phyloP scores from a whole-genome alignment of 2,797 vertebrate species.

The Paratrypauchen microcephalus region DNA sequence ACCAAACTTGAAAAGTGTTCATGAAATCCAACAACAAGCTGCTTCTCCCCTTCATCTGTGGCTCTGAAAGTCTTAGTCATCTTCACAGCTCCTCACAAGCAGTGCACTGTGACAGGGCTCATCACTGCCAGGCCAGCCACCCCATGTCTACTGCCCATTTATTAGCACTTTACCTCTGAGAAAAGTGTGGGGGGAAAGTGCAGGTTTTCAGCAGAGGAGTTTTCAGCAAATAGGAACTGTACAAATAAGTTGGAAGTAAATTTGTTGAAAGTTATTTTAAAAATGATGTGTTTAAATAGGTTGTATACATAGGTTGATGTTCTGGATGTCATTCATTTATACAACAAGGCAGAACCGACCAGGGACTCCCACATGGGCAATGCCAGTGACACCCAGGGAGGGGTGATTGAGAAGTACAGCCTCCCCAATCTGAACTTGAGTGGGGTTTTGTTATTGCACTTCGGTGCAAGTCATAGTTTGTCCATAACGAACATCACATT shows the following conservation, averaged over 20 bases:
- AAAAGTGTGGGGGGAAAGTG: constrained; percentile 18
- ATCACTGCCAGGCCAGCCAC: constrained; percentile 47
- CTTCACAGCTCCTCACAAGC: constrained; percentile 68
- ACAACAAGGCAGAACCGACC: no score
- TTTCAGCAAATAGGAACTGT: not conserved
- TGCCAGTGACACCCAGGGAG: no score
- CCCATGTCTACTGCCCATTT: constrained; percentile 50
- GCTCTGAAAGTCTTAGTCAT: constrained; percentile 74
- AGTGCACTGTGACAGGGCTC: constrained; percentile 68
- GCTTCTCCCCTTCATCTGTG: constrained; percentile 50
- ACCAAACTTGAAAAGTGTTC: constrained; percentile 12
- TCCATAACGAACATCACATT: no score
- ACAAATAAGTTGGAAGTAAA: not conserved
- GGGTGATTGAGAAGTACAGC: no score
- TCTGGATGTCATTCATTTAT: no score
- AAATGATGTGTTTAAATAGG: no score
- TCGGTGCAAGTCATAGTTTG: no score
- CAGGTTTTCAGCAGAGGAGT: not conserved
- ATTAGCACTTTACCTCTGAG: constrained; percentile 43
- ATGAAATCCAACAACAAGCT: constrained; percentile 50
- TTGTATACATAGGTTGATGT: no score
- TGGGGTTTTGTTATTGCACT: no score
- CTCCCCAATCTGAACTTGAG: no score
- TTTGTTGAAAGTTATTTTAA: no score
- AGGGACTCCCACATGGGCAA: no score